Base-by-base conservation (phyloP, 2,888 invertebrate genomes). In the Loripinus fragilis region DNA sequence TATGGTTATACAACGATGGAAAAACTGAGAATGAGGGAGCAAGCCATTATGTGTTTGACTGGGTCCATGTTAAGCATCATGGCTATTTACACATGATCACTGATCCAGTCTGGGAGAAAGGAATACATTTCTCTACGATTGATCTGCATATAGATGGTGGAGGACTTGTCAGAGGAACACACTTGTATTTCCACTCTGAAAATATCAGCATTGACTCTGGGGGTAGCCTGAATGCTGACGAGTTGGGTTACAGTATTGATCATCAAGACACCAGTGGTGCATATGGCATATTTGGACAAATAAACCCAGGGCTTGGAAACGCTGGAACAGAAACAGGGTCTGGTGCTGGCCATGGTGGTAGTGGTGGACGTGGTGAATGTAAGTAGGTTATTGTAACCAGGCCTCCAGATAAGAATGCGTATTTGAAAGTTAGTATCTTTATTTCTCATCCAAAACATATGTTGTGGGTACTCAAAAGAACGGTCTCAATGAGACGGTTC, bases 331-430 rank as follows among this genome's bases (percentile, higher is more conserved):
- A 25, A 1, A 76, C 77, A 10, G 86, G 86, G 30, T 85, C 88
- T n/a, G 90, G 90, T n/a, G 90, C 86, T 10, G 90, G 90, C 2
- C 88, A 89, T 80, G 90, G 90, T n/a, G 90, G 90, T 10, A 87
- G 87, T 76, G 90, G 90, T 48, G 89, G 87, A 12, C 81, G 85
- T 52, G 88, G 83, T 2, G 60, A 82, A 73, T 85, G 88, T 87
- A 81, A 74, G 75, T 38, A 38, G 25, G n/a, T 64, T 17, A n/a
- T n/a, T n/a, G n/a, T n/a, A n/a, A n/a, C n/a, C n/a, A n/a, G n/a
- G n/a, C n/a, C n/a, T n/a, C n/a, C n/a, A n/a, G n/a, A n/a, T n/a
- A n/a, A n/a, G n/a, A n/a, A n/a, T n/a, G n/a, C n/a, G n/a, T n/a
- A n/a, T n/a, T n/a, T n/a, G n/a, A n/a, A n/a, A n/a, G n/a, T n/a